Percentiles rank a stretch among this genome's conserved stretches.
phyloP scores from a whole-genome alignment of 2,888 invertebrate species.

The Cataglyphis cursor region DNA sequence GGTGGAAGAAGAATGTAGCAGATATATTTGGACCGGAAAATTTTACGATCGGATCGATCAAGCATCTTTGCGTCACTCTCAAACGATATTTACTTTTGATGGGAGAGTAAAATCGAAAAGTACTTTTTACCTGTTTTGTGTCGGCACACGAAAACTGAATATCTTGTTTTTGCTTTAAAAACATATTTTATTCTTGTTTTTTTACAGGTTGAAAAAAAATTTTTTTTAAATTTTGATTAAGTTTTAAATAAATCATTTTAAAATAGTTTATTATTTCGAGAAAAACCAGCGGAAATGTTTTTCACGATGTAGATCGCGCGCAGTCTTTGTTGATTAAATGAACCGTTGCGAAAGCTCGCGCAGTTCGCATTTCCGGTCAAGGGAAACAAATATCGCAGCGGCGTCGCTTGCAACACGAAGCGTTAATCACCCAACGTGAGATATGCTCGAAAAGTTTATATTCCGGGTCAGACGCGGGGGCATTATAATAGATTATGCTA shows the following conservation, averaged over 20 bases:
- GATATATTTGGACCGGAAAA: constrained; percentile 16
- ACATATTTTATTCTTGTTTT: constrained; percentile 2
- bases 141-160: background rate
- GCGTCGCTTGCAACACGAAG: constrained; percentile 60
- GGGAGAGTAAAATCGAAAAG: constrained; percentile 9
- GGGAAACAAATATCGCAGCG: constrained; percentile 63
- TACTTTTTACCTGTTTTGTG: constrained; percentile 22
- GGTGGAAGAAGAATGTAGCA: constrained; percentile 50
- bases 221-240: background rate
- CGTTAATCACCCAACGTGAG: constrained; percentile 65
- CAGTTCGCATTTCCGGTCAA: constrained; percentile 55
- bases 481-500: constrained; percentile 64
- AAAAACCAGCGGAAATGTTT: background rate
- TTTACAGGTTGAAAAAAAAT: background rate
- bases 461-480: constrained; percentile 41
- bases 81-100: constrained; percentile 11
- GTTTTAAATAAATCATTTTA: background rate
- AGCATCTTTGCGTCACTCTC: constrained; percentile 43
- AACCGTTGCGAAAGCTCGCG: constrained; percentile 22
- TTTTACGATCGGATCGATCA: constrained; percentile 46
- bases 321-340: constrained; percentile 67
- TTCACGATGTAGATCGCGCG: constrained; percentile 50
- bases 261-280: constrained; percentile 4
- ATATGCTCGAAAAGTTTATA: constrained; percentile 66
- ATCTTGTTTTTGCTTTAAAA: constrained; percentile 28